A percentile compares a stretch with the other conserved stretches of the same genome.
These are phyloP conservation scores for Trigoniulus corallinus DNA, from an alignment of 1,140 invertebrate species.

Conservation along the genomic window DNA sequence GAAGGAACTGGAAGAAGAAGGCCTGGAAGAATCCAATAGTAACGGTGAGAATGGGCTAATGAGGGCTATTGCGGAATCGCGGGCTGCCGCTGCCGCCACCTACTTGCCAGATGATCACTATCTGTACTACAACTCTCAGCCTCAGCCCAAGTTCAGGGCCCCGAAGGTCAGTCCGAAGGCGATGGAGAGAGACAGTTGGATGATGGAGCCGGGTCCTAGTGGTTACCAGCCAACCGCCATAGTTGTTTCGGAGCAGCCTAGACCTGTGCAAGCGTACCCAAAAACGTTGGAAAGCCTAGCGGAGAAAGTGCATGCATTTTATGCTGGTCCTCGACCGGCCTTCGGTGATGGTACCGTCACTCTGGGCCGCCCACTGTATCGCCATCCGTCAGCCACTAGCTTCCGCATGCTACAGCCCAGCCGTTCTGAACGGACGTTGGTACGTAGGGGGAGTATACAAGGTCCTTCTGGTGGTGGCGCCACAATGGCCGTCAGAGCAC, in stretches of 20 bases:
- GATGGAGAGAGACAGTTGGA: conserved; percentile 5
- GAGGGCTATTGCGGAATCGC: conserved; percentile 1
- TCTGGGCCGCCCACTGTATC: background rate
- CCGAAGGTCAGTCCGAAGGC: conserved; percentile 5
- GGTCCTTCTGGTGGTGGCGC: conserved; percentile 40
- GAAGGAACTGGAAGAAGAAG: conserved; percentile 72
- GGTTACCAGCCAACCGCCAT: conserved; percentile 48
- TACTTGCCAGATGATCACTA: conserved; percentile 40
- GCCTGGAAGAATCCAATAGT: conserved; percentile 35
- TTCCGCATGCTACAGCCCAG: conserved; percentile 35
- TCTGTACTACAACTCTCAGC: conserved; percentile 60
- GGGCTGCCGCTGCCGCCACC: conserved; percentile 11
- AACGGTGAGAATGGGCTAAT: conserved; percentile 14
- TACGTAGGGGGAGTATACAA: conserved; percentile 8
- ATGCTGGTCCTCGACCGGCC: conserved; percentile 24
- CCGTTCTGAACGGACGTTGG: conserved; percentile 48
- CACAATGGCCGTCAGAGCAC: background rate
- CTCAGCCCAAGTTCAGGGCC: conserved; percentile 9
- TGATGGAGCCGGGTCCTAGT: conserved; percentile 4
- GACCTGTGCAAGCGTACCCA: conserved; percentile 47
- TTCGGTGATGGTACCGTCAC: background rate
- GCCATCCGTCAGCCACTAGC: background rate
- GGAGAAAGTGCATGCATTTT: conserved; percentile 40
- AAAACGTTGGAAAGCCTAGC: conserved; percentile 76
- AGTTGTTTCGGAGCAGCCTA: conserved; percentile 72